Evolutionary conservation across 2,797 vertebrate species (phyloP), one percentile per base, ranked within the genome.

Genomic region (Pangasius mekongensis): DNA sequence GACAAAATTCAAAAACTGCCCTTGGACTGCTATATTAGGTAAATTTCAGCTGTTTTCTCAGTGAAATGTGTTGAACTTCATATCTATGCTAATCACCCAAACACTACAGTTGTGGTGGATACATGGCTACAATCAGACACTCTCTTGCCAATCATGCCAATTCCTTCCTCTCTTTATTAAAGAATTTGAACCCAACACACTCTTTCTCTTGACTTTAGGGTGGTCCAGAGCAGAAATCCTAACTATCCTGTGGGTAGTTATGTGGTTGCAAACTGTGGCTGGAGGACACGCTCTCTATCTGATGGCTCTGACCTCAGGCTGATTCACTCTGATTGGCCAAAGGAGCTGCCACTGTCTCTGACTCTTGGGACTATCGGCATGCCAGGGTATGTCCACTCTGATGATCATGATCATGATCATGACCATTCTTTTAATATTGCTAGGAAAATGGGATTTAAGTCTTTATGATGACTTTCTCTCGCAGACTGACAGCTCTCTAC

Each of bases 291-390:
- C 89, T 94, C 94, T 0, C 88, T 99, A 90, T 96, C 95, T 24
- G 90, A 96, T 52, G 97, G 97, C 2, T 93, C 92, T 13, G 91
- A 22, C 3, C 92, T 98, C 52, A 81, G 30, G 0, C 93, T 86
- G 13, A 36, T 98, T 90, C 93, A 94, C 88, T 0, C 94, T 0
- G 92, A 43, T 0, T 99, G 98, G 98, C 97, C 97, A 0, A 90
- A 95, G 49, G 96, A 96, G 0, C 73, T 98, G 71, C 94, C 97
- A 0, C 71, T 58, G 89, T 96, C 97, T 89, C 94, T 99, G 90
- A 96, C 96, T 89, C 94, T 99, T 91, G 98, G 98, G 6, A 82
- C 93, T 0, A 14, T 98, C 60, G 98, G 98, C 89, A 98, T 98
- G 98, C 94, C 98, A 0, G 98, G 97, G 98, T 99, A 91, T 96